A percentile compares a stretch with the other conserved stretches of the same genome.
Evolutionary conservation across 2,797 vertebrate species (phyloP).

Genomic region (Xenops minutus): DNA sequence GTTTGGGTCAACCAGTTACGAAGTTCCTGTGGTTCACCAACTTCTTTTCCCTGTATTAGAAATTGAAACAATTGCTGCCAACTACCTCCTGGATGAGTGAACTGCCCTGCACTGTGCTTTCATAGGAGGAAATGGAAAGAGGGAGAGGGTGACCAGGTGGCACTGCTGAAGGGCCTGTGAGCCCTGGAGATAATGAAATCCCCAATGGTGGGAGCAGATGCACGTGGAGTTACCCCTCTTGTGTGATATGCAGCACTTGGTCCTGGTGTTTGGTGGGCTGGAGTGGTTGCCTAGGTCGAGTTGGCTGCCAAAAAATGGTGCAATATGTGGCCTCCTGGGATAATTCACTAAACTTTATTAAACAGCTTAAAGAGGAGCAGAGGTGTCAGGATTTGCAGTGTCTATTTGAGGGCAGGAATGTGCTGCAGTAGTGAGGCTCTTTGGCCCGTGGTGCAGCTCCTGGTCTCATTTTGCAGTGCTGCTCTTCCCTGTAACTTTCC

Average conservation of each 20-base stretch:
- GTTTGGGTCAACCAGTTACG: not conserved
- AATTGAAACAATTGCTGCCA: not conserved
- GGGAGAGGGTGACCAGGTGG: not conserved
- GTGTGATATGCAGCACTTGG: accelerated
- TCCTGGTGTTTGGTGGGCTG: not conserved
- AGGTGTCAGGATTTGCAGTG: accelerated
- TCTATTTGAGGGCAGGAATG: not conserved
- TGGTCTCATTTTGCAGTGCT: not conserved
- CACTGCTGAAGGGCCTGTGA: not conserved
- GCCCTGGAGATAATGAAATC: not conserved
- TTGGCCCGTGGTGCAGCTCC: not conserved
- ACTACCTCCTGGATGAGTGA: not conserved
- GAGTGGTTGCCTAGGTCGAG: not conserved
- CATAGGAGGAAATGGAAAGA: not conserved
- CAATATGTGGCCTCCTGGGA: not conserved
- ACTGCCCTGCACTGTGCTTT: not conserved
- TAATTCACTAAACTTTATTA: not conserved
- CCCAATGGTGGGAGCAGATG: not conserved
- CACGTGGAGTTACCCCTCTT: not conserved
- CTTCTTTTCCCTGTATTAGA: not conserved
- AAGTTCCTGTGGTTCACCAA: not conserved
- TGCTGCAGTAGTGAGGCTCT: not conserved
- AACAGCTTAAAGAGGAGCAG: not conserved
- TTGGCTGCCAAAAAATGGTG: not conserved
- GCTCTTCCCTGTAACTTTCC: not conserved